Conservation (phyloP, 2,888 invertebrate species). For the Coelogynopora nodosa region DNA sequence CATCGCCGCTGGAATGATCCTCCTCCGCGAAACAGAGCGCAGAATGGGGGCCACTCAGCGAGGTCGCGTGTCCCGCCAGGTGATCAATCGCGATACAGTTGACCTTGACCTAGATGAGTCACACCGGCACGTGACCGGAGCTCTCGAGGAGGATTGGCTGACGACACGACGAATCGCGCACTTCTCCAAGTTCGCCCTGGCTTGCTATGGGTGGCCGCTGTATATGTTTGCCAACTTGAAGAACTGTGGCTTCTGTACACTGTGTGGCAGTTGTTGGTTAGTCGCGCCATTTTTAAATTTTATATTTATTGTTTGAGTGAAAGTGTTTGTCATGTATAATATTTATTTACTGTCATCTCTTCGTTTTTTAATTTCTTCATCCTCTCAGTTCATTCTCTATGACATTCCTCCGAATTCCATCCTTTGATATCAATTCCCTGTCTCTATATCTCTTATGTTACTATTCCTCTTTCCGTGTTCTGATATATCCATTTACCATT, state of each 20-base stretch:
- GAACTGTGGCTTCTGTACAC: not conserved
- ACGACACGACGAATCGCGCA: constrained; percentile 72
- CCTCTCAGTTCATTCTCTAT: no score
- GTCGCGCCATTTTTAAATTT: no score
- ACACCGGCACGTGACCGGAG: not conserved
- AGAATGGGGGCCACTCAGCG: not conserved
- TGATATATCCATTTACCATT: no score
- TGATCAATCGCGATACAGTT: not conserved
- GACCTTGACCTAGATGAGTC: not conserved
- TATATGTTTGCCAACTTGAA: constrained; percentile 74
- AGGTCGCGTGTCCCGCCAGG: not conserved
- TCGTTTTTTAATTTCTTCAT: no score
- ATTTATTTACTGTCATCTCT: no score
- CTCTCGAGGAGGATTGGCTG: constrained; percentile 68
- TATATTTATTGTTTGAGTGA: no score
- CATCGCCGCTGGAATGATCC: constrained; percentile 78
- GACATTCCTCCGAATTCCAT: no score
- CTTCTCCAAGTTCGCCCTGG: constrained; percentile 75
- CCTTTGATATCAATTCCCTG: no score
- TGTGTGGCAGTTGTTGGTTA: constrained; percentile 16
- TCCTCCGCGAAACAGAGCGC: constrained; percentile 64
- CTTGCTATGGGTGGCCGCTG: constrained; percentile 83
- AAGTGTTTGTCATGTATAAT: no score
- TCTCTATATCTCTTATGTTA: no score
- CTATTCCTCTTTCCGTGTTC: no score